These are phyloP conservation scores for Euschistus heros DNA, from an alignment of 1,140 invertebrate genomes.

Conservation along the genomic window DNA sequence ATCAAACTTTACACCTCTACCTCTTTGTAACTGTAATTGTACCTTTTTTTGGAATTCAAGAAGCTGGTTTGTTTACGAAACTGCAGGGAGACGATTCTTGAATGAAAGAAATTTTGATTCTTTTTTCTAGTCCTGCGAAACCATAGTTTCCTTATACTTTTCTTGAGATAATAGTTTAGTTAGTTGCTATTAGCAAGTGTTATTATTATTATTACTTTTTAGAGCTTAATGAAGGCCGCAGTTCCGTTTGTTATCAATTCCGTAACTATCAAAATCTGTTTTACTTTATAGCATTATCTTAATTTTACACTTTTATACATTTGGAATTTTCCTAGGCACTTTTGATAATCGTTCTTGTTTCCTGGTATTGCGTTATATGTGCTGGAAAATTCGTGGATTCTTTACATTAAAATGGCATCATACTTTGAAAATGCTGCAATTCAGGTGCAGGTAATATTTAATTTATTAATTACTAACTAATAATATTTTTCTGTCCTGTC, in stretches of 20 bases:
- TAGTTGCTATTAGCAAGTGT: too few relatives aligned
- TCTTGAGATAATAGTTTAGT: too few relatives aligned
- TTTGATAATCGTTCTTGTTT: slow-evolving; percentile 28
- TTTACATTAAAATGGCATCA: slow-evolving; percentile 49
- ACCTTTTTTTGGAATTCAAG: too few relatives aligned
- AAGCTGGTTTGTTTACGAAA: too few relatives aligned
- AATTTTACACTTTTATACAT: not conserved
- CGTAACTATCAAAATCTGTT: not conserved
- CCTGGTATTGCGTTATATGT: slow-evolving; percentile 32
- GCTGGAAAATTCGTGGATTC: slow-evolving; percentile 27
- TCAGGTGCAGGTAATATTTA: slow-evolving; percentile 50
- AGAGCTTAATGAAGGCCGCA: not conserved
- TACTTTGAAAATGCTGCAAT: slow-evolving; percentile 63
- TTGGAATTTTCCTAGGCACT: not conserved
- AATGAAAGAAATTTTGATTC: too few relatives aligned
- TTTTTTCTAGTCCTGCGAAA: too few relatives aligned
- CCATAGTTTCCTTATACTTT: too few relatives aligned
- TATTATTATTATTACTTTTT: too few relatives aligned
- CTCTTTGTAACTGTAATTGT: too few relatives aligned
- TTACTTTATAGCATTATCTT: not conserved
- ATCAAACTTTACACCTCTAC: too few relatives aligned
- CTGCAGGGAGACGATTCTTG: too few relatives aligned
- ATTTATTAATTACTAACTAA: not conserved
- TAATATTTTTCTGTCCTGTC: too few relatives aligned
- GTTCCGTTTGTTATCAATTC: not conserved